Evolutionary conservation across 2,888 invertebrate genomes (phyloP), one percentile per base, ranked within the genome.

Genomic region (Acronicta alni): DNA sequence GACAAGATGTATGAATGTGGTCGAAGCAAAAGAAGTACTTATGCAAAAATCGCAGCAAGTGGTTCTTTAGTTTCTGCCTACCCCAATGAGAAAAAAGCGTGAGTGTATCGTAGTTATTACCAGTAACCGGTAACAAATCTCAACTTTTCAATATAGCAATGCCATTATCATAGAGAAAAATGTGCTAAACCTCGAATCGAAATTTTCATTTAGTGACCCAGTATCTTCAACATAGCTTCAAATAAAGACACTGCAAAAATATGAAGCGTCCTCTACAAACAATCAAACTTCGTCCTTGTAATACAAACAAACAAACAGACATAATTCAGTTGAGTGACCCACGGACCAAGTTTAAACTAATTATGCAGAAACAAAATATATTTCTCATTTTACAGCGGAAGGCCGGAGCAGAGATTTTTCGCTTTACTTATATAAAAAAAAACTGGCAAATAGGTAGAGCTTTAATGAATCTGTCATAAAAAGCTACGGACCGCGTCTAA

Each of bases 301-400:
- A 76, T 67, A 79, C 78, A 79, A 79, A 78, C 77, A 81, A 80
- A 83, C 83, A 85, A 84, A 87, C 83, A 83, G 84, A 84, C 81
- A 81, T 87, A 88, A 90, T 89, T 89, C 80, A 72, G 70, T 82
- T 79, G 83, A 86, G 83, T 84, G 84, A 84, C 82, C 80, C 81
- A 64, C 64, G 66, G 77, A 65, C 75, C 73, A 73, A 71, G 73
- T 68, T 72, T 84, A 85, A 90, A 85, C 83, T 86, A 87, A 89
- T 90, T 88, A 90, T 77, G 78, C 80, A 77, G 83, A 85, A 83
- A 77, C 79, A 77, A 84, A 86, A 86, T 83, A 79, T 73, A 84
- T 77, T 73, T 76, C 72, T 75, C 78, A 67, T 77, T 77, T 66
- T 71, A 54, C 56, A n/a, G 44, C 44, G 59, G 55, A 46, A 66